Evolutionary conservation across 2,888 invertebrate genomes (phyloP).

Genomic region (Lepidochrysops patricia): DNA sequence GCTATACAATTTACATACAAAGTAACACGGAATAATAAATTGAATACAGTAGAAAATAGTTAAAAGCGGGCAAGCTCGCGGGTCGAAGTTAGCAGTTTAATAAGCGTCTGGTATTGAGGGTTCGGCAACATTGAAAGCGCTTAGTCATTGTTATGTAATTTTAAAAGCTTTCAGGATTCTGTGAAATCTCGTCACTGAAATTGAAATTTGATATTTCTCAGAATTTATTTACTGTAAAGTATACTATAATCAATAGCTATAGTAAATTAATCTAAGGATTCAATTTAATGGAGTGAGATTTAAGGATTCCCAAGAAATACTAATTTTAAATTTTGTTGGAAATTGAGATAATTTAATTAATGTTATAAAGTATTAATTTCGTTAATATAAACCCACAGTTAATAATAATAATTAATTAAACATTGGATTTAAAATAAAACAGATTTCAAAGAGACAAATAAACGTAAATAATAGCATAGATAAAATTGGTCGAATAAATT

Average conservation of each 20-base stretch:
- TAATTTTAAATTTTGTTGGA: too few relatives aligned
- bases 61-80: neutral
- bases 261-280: neutral
- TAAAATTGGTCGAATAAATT: neutral
- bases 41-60: neutral
- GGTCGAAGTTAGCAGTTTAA: neutral
- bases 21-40: too few relatives aligned
- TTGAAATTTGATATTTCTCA: neutral
- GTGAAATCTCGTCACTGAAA: conserved; percentile 3
- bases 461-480: too few relatives aligned
- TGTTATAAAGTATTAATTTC: too few relatives aligned
- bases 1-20: neutral
- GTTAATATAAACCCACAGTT: too few relatives aligned
- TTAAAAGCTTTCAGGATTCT: conserved; percentile 6
- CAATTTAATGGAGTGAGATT: neutral
- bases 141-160: conserved; percentile 5
- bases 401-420: too few relatives aligned
- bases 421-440: too few relatives aligned
- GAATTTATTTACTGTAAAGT: neutral
- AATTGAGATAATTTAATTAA: too few relatives aligned
- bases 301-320: too few relatives aligned
- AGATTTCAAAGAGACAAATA: neutral
- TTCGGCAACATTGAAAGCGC: neutral
- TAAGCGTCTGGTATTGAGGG: conserved; percentile 1
- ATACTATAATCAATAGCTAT: neutral